phyloP scores from a whole-genome alignment of 2,888 invertebrate genomes.

The Agrotis ipsilon region DNA sequence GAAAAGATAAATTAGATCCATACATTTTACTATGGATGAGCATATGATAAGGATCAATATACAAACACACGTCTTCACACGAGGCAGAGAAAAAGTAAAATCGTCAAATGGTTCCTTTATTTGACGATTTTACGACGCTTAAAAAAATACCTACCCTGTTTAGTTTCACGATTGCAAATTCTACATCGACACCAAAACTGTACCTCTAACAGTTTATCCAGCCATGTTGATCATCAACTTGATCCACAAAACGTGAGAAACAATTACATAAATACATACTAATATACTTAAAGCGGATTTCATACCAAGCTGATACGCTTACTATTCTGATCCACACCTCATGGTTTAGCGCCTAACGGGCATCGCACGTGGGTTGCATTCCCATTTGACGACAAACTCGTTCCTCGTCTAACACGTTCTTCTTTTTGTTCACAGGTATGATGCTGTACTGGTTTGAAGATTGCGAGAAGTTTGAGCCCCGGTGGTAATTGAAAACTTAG shows the following conservation, averaged over 20 bases:
- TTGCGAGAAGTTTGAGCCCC: constrained; percentile 37
- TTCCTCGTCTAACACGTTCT: constrained; percentile 11
- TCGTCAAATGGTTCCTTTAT: too few relatives aligned
- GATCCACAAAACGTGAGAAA: constrained; percentile 51
- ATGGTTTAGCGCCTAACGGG: constrained; percentile 68
- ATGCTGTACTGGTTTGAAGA: constrained; percentile 49
- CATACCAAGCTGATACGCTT: constrained; percentile 51
- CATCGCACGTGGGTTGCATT: constrained; percentile 71
- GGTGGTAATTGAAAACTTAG: constrained; percentile 25
- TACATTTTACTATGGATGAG: too few relatives aligned
- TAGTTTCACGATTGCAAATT: too few relatives aligned
- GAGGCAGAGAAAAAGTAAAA: too few relatives aligned
- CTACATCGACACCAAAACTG: not conserved
- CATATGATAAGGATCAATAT: too few relatives aligned
- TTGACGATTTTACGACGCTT: too few relatives aligned
- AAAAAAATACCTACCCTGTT: too few relatives aligned
- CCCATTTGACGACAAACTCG: constrained; percentile 49
- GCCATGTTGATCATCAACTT: not conserved
- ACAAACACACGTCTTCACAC: too few relatives aligned
- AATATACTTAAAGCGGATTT: constrained; percentile 23
- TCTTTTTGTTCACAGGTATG: constrained; percentile 64
- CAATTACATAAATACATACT: constrained; percentile 58
- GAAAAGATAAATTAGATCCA: too few relatives aligned
- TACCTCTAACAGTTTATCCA: constrained; percentile 10
- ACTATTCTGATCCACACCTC: constrained; percentile 63